phyloP scores from a whole-genome alignment of 2,797 vertebrate genomes.

The Hydrolagus colliei region DNA sequence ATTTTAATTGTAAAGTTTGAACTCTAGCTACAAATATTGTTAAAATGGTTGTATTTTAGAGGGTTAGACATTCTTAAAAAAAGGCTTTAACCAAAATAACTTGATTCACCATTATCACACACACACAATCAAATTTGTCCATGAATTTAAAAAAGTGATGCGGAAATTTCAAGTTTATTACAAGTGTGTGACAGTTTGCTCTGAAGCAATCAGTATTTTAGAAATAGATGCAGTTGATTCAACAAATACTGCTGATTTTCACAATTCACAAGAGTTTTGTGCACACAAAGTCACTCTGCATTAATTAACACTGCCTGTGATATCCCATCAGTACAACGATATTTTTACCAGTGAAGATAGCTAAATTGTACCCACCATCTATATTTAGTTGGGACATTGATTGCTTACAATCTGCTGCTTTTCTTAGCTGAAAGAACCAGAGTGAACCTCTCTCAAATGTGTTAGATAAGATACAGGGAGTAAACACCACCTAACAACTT shows the following conservation, averaged over 20 bases:
- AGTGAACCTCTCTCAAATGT: no score
- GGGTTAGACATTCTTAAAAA: background rate
- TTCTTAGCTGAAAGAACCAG: no score
- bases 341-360: no score
- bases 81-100: background rate
- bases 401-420: no score
- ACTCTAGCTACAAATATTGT: background rate
- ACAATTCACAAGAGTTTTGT: background rate
- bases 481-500: no score
- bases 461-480: no score
- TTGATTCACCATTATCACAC: background rate
- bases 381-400: no score
- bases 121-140: background rate
- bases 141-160: background rate
- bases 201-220: background rate
- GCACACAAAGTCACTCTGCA: background rate
- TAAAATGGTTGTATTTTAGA: background rate
- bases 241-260: background rate
- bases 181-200: background rate
- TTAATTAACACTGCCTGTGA: no score
- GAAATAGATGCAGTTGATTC: background rate
- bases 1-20: no score
- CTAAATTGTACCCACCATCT: no score
- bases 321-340: no score
- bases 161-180: background rate